Conservation (phyloP, 2,113 vertebrate species). For the Sylvilagus bachmani region DNA sequence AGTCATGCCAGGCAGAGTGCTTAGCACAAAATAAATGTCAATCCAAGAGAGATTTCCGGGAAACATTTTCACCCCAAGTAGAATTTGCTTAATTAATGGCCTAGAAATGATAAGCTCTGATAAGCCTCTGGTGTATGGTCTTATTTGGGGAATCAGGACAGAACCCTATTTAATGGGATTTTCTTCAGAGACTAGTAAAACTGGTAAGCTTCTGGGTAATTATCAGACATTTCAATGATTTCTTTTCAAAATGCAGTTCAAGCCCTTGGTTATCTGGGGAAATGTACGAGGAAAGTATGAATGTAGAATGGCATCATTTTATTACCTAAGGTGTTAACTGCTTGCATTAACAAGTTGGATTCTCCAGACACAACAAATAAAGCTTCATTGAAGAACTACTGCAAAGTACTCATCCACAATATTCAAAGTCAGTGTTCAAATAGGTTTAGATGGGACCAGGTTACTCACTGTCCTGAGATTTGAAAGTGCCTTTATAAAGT, state of each 20-base stretch:
- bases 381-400: background rate
- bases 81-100: slow-evolving; percentile 82
- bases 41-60: slow-evolving; percentile 74
- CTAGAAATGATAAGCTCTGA: slow-evolving; percentile 72
- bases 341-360: background rate
- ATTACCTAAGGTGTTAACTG: slow-evolving; percentile 24
- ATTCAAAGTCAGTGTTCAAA: background rate
- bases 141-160: slow-evolving; percentile 72
- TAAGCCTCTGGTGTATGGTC: slow-evolving; percentile 66
- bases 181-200: slow-evolving; percentile 77
- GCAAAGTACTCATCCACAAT: slow-evolving; percentile 2
- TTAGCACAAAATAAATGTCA: slow-evolving; percentile 80
- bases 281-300: slow-evolving; percentile 46
- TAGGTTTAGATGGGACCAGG: background rate
- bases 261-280: slow-evolving; percentile 51
- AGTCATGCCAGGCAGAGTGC: slow-evolving; percentile 57
- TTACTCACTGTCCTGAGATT: background rate
- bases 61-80: slow-evolving; percentile 72
- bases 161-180: slow-evolving; percentile 56
- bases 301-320: background rate
- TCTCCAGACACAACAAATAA: slow-evolving; percentile 51
- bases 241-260: slow-evolving; percentile 54
- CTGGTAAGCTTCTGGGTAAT: slow-evolving; percentile 69
- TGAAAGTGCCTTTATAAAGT: background rate
- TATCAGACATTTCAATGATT: slow-evolving; percentile 74